Percentiles rank a stretch among this genome's conserved stretches.
phyloP scores from a whole-genome alignment of 1,140 invertebrate genomes.

The Caerostris extrusa region DNA sequence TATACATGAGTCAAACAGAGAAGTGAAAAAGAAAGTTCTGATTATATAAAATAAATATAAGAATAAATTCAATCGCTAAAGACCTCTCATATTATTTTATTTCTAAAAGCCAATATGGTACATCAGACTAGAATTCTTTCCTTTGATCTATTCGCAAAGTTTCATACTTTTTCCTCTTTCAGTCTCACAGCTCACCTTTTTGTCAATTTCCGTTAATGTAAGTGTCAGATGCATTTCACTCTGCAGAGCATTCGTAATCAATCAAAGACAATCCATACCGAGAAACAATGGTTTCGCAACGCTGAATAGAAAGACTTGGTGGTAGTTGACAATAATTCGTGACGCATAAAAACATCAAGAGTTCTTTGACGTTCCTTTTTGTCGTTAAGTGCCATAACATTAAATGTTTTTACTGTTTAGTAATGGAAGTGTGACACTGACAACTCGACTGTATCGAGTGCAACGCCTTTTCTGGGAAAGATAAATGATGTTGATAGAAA shows the following conservation, averaged over 20 bases:
- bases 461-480: background rate
- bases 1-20: no score
- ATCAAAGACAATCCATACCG: background rate
- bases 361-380: background rate
- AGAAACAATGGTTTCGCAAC: background rate
- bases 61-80: no score
- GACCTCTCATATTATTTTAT: no score
- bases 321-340: background rate
- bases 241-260: background rate
- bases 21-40: no score
- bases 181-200: background rate
- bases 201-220: background rate
- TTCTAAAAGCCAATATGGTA: no score
- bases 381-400: background rate
- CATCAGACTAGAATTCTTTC: no score
- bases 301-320: background rate
- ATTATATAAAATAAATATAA: no score
- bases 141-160: no score
- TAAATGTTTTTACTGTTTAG: background rate
- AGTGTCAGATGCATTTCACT: background rate
- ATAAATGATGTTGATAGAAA: background rate
- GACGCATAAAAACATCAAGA: background rate
- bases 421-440: slow-evolving; percentile 3
- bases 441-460: background rate
- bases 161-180: no score